Evolutionary conservation across 92 coral and sea anemone species (phyloP).

Genomic region (Montipora capitata): DNA sequence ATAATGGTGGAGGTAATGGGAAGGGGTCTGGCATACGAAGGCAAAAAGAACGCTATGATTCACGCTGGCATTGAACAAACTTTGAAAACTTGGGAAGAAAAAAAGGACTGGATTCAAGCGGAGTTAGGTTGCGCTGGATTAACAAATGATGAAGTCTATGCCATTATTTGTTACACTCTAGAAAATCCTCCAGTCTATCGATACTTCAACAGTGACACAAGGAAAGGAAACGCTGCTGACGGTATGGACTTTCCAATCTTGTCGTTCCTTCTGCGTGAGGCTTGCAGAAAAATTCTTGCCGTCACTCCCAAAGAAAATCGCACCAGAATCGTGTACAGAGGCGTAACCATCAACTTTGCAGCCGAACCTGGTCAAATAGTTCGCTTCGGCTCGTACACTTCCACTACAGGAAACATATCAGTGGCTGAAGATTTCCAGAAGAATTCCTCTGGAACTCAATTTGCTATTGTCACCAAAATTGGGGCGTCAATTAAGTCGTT

Average conservation of each 20-base stretch:
- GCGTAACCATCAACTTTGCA: constrained; percentile 60
- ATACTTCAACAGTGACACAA: constrained; percentile 76
- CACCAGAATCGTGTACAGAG: constrained; percentile 81
- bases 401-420: constrained; percentile 66
- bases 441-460: constrained; percentile 71
- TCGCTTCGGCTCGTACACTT: constrained; percentile 85
- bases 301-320: constrained; percentile 77
- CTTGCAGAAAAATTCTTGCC: constrained; percentile 79
- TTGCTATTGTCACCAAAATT: constrained; percentile 78
- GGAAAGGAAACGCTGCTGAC: constrained; percentile 79
- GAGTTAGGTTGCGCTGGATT: constrained; percentile 66
- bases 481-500: constrained; percentile 78
- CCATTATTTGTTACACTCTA: constrained; percentile 80
- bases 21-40: constrained; percentile 80
- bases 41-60: constrained; percentile 80
- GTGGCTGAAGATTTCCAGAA: constrained; percentile 74
- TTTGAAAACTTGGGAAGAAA: constrained; percentile 68
- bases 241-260: constrained; percentile 89
- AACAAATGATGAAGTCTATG: constrained; percentile 69
- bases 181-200: constrained; percentile 85
- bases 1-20: constrained; percentile 84
- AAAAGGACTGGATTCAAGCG: constrained; percentile 15
- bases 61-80: constrained; percentile 81
- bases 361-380: constrained; percentile 78
- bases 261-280: constrained; percentile 82